Evolutionary conservation across 2,113 vertebrate genomes (phyloP).

Genomic region (Scalopus aquaticus): DNA sequence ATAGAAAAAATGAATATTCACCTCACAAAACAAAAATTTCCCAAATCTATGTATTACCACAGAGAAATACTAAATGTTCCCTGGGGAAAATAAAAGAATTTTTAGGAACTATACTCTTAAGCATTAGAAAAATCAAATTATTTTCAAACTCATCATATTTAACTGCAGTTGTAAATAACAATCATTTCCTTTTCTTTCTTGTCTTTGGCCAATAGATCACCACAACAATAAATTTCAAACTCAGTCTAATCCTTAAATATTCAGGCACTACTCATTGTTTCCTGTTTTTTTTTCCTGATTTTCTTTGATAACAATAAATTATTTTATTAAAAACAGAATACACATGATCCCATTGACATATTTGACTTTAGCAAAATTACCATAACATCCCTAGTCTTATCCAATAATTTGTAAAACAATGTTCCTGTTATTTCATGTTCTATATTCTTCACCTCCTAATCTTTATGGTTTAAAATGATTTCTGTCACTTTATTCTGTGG

Average conservation of each 20-base stretch:
- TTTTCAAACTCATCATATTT: neutral
- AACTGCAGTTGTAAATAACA: neutral
- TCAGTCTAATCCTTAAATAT: neutral
- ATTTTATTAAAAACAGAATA: neutral
- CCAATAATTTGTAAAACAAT: neutral
- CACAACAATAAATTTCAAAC: neutral
- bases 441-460: neutral
- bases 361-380: neutral
- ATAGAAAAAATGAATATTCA: neutral
- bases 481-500: neutral
- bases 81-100: neutral
- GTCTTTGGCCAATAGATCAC: neutral
- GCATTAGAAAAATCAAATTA: neutral
- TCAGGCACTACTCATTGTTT: neutral
- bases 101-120: neutral
- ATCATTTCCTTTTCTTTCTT: neutral
- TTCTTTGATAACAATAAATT: neutral
- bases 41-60: neutral
- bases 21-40: constrained; percentile 29
- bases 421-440: neutral
- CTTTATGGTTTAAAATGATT: neutral
- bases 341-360: neutral
- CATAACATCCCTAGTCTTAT: neutral
- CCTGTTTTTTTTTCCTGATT: neutral
- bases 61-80: neutral